A percentile compares a stretch with the other conserved stretches of the same genome.
These are phyloP conservation scores for Cremastobaeus sp. DNA, from an alignment of 2,888 invertebrate species.

Conservation along the genomic window DNA sequence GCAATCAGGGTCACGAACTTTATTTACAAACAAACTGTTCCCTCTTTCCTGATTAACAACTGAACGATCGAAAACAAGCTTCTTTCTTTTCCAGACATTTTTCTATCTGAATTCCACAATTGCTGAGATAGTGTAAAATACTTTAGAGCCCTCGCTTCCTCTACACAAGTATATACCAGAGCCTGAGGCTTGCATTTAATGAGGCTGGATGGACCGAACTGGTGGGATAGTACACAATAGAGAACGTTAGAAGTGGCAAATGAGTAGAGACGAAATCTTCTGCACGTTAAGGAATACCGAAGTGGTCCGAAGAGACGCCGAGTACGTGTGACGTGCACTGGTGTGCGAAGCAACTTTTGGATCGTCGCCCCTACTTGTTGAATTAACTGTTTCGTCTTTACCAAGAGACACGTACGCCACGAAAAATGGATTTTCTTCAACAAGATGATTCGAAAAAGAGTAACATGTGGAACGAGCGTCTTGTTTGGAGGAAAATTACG, in stretches of 20 bases:
- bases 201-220: slow-evolving; percentile 44
- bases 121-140: slow-evolving; percentile 16
- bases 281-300: slow-evolving; percentile 31
- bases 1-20: too few relatives aligned
- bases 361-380: slow-evolving; percentile 53
- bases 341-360: slow-evolving; percentile 35
- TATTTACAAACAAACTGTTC: too few relatives aligned
- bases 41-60: too few relatives aligned
- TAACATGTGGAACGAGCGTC: slow-evolving; percentile 7
- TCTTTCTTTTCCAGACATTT: not conserved
- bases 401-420: slow-evolving; percentile 18
- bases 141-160: slow-evolving; percentile 19
- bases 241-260: slow-evolving; percentile 41
- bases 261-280: slow-evolving; percentile 42
- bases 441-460: slow-evolving; percentile 7
- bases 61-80: slow-evolving; percentile 1
- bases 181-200: slow-evolving; percentile 43
- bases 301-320: slow-evolving; percentile 13
- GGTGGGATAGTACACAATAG: slow-evolving; percentile 33
- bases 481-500: slow-evolving; percentile 5
- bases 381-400: slow-evolving; percentile 48
- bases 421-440: slow-evolving; percentile 21
- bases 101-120: slow-evolving; percentile 7
- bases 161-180: slow-evolving; percentile 17
- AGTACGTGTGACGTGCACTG: slow-evolving; percentile 6